A percentile compares a stretch with the other conserved stretches of the same genome.
phyloP scores from a whole-genome alignment of 2,888 invertebrate genomes.

The Meiosimyza platycephala region DNA sequence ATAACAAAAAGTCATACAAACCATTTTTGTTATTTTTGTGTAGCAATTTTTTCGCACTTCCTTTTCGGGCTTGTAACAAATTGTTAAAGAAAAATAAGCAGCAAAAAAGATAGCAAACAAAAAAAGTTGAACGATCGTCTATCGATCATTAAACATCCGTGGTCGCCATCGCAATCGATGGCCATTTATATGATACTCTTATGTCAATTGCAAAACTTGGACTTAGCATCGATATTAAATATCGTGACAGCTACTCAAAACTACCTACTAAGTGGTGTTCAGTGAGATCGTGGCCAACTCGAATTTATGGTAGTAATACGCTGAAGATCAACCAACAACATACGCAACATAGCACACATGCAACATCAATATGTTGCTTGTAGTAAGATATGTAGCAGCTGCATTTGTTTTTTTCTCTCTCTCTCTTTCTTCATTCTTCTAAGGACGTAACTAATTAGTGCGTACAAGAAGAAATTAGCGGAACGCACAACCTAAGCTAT shows the following conservation, averaged over 20 bases:
- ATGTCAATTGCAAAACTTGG: neutral
- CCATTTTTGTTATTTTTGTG: slow-evolving; percentile 35
- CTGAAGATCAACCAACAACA: neutral
- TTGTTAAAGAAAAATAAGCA: slow-evolving; percentile 33
- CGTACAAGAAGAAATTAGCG: too few relatives aligned
- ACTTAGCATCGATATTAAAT: neutral
- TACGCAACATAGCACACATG: too few relatives aligned
- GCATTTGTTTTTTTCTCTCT: too few relatives aligned
- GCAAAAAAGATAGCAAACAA: too few relatives aligned
- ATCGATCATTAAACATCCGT: slow-evolving; percentile 22
- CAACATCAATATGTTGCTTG: too few relatives aligned
- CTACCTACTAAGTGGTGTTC: neutral
- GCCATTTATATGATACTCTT: neutral
- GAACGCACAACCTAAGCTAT: too few relatives aligned
- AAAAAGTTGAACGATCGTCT: neutral
- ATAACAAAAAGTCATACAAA: slow-evolving; percentile 21
- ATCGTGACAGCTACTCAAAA: slow-evolving; percentile 13
- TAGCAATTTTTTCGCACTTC: slow-evolving; percentile 42
- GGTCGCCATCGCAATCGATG: slow-evolving; percentile 1
- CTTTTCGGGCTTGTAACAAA: slow-evolving; percentile 39
- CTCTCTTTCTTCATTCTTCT: too few relatives aligned
- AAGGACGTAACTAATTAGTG: too few relatives aligned
- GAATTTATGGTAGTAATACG: neutral
- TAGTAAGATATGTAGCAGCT: too few relatives aligned
- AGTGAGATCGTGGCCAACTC: neutral